These are phyloP conservation scores for Cantharis rufa DNA, from an alignment of 2,888 invertebrate species.

Conservation along the genomic window DNA sequence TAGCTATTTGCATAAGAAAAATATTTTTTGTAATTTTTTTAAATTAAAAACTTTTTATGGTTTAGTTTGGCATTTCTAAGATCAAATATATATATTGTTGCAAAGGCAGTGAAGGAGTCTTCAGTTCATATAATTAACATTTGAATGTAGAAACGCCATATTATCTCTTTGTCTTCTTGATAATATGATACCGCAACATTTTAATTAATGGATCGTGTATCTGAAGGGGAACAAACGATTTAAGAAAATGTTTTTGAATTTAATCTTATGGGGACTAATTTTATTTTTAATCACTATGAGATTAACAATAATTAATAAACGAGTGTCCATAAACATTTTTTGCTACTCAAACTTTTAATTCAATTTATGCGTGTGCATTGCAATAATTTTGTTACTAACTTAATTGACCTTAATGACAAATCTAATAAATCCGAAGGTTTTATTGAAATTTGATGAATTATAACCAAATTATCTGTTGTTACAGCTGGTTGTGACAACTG, in stretches of 20 bases:
- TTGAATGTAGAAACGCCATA: too few relatives aligned
- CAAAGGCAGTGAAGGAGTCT: too few relatives aligned
- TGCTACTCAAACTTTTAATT: neutral
- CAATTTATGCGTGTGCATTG: neutral
- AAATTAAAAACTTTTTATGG: too few relatives aligned
- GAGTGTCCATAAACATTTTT: neutral
- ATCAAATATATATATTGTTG: too few relatives aligned
- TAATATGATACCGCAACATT: too few relatives aligned
- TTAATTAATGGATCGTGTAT: too few relatives aligned
- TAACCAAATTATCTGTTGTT: conserved; percentile 48
- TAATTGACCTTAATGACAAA: conserved; percentile 1
- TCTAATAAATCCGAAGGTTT: neutral
- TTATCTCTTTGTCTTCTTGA: too few relatives aligned
- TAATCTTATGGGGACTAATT: neutral
- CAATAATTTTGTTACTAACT: neutral
- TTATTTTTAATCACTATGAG: neutral
- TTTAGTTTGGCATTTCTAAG: too few relatives aligned
- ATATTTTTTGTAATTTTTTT: too few relatives aligned
- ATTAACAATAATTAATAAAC: neutral
- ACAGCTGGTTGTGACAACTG: conserved; percentile 77
- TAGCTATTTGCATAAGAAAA: neutral
- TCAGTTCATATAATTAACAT: too few relatives aligned
- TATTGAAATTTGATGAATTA: neutral
- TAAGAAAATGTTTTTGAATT: neutral
- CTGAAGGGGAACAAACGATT: neutral